Conservation (phyloP, 2,113 vertebrate genomes). For the Chaetura pelagica region DNA sequence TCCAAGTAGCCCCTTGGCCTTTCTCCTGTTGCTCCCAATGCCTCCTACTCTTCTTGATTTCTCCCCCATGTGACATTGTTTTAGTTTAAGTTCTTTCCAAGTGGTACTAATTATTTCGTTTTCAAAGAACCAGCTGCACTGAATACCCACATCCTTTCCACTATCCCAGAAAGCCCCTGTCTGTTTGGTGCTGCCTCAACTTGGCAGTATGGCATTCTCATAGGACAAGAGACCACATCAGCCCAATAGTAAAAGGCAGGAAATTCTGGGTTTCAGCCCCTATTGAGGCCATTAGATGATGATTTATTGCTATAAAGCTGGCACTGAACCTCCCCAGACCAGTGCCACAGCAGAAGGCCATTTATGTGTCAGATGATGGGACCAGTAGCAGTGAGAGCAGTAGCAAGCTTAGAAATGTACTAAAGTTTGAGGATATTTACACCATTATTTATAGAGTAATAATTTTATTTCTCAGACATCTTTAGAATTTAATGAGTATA, state of each 20-base stretch:
- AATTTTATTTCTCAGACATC: background rate
- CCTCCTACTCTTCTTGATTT: background rate
- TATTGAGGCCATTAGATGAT: background rate
- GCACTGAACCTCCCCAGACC: background rate
- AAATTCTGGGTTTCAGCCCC: background rate
- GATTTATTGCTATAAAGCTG: conserved; percentile 23
- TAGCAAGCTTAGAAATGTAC: background rate
- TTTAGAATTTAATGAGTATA: background rate
- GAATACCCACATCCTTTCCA: background rate
- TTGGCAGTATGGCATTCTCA: background rate
- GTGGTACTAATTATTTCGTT: background rate
- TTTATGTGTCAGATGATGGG: background rate
- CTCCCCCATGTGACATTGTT: background rate
- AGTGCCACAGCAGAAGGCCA: background rate
- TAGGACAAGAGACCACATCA: background rate
- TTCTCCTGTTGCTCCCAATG: background rate
- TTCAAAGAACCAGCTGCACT: background rate
- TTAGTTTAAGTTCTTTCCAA: background rate
- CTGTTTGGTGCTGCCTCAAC: background rate
- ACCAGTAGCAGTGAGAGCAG: background rate
- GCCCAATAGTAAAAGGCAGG: background rate
- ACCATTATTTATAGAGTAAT: background rate
- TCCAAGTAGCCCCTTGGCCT: background rate
- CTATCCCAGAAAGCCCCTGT: background rate
- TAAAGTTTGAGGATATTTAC: background rate